Evolutionary conservation across 2,888 invertebrate species (phyloP), one percentile per base, ranked within the genome.

Genomic region (Dugesia japonica): DNA sequence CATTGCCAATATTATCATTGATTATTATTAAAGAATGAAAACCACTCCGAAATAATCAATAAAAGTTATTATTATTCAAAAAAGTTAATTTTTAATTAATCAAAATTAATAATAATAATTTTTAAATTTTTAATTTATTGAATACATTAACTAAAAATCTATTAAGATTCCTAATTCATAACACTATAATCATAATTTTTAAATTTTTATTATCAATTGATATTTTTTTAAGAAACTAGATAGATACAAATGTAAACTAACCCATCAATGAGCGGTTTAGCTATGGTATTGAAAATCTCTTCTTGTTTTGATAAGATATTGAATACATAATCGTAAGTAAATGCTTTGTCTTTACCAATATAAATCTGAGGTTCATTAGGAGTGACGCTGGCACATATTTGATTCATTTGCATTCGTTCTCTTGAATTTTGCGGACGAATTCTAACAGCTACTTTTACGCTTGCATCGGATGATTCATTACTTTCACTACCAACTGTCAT

Each of bases 311-410:
- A 87, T 77, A 86, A 87, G 76, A 89, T 90, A 84, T 94, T 93
- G 85, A 92, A 97, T 72, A 97, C 94, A 85, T 90, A 90, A 86
- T 98, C 94, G 86, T 92, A 98, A 27, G 95, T 95, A 86, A 94
- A 95, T 72, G 92, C 90, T 82, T 94, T 92, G 86, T 94, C 94
- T 42, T 90, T 89, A 76, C 94, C 94, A 71, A 97, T 88, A 79
- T 91, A 89, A 42, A 97, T 90, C 79, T 84, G 83, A 20, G 81
- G 81, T 81, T 94, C 93, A 0, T 91, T 90, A 26, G 91, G 89
- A 74, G 80, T 78, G 26, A 94, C 93, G 77, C 89, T 88, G 0
- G 94, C 94, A 85, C 94, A 95, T 77, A 92, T 88, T 78, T 92
- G 90, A 84, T 94, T 94, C 89, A 93, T 92, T 84, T 95, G 94